Conservation (phyloP, 2,888 invertebrate species). For the Neelides folsomi region DNA sequence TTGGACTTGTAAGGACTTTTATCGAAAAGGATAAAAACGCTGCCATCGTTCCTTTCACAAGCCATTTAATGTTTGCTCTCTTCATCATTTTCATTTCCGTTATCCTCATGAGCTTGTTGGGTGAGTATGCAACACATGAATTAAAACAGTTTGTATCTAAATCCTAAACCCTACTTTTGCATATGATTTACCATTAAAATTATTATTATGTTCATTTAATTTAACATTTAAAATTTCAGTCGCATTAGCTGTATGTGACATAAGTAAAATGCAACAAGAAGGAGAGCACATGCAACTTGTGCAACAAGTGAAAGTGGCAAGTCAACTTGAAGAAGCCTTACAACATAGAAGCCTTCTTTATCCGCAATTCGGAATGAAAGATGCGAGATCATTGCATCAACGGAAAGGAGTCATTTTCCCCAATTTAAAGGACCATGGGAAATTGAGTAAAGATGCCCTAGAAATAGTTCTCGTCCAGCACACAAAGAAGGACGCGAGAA, state of each 20-base stretch:
- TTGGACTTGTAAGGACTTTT: constrained; percentile 32
- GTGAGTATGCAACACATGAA: no score
- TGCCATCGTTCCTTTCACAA: constrained; percentile 31
- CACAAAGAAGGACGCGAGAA: constrained; percentile 21
- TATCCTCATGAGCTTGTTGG: constrained; percentile 31
- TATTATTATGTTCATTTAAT: no score
- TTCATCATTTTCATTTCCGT: constrained; percentile 34
- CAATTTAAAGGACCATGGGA: constrained; percentile 33
- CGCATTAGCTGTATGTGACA: constrained; percentile 32
- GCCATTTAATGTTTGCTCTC: constrained; percentile 32
- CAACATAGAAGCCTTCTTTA: constrained; percentile 31
- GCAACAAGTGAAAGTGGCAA: constrained; percentile 32
- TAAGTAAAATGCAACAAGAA: constrained; percentile 33
- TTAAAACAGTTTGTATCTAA: no score
- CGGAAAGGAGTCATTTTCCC: constrained; percentile 33
- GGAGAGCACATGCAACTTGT: constrained; percentile 34
- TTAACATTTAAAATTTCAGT: no score
- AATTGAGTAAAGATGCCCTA: constrained; percentile 32
- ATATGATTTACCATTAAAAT: no score
- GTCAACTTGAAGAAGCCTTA: constrained; percentile 32
- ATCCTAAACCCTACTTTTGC: no score
- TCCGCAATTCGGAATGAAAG: constrained; percentile 32
- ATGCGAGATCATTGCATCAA: constrained; percentile 28
- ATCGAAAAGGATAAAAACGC: constrained; percentile 30
- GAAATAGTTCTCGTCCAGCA: constrained; percentile 32